A percentile compares a stretch with the other conserved stretches of the same genome.
phyloP scores from a whole-genome alignment of 2,888 invertebrate species.

The Caenorhabditis sinica region DNA sequence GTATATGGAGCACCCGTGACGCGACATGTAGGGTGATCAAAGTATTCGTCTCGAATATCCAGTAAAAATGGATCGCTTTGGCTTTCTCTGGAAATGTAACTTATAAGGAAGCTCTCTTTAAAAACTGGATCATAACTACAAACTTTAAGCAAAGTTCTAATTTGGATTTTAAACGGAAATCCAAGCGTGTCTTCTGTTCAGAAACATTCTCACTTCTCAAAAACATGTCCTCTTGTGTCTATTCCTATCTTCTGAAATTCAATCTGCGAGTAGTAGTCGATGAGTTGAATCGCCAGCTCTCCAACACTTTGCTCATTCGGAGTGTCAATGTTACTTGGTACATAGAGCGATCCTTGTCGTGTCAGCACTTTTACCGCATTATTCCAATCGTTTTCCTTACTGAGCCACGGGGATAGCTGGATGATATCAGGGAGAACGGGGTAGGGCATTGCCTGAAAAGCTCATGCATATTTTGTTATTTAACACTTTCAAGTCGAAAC shows the following conservation, averaged over 20 bases:
- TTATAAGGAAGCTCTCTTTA: neutral
- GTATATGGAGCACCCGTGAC: conserved; percentile 24
- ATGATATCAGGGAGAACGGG: conserved; percentile 59
- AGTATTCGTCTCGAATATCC: conserved; percentile 48
- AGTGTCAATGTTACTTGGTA: conserved; percentile 17
- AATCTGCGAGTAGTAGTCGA: conserved; percentile 63
- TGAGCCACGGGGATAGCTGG: conserved; percentile 44
- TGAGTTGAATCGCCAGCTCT: conserved; percentile 40
- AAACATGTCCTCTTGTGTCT: conserved; percentile 47
- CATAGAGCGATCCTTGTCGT: conserved; percentile 50
- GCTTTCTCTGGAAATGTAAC: neutral
- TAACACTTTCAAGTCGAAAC: neutral
- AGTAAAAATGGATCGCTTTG: conserved; percentile 9
- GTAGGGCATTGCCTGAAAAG: conserved; percentile 54
- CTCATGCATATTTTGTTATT: neutral
- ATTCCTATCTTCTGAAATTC: conserved; percentile 45
- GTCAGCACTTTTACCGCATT: conserved; percentile 45
- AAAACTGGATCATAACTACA: no score
- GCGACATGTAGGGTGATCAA: conserved; percentile 38
- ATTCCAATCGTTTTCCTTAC: conserved; percentile 30
- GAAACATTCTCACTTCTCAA: conserved; percentile 35
- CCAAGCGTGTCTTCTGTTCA: neutral
- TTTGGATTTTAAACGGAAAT: neutral
- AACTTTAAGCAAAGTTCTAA: no score
- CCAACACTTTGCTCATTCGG: conserved; percentile 54